These are phyloP conservation scores for Neogobius melanostomus DNA, from an alignment of 2,113 vertebrate genomes.

Conservation along the genomic window DNA sequence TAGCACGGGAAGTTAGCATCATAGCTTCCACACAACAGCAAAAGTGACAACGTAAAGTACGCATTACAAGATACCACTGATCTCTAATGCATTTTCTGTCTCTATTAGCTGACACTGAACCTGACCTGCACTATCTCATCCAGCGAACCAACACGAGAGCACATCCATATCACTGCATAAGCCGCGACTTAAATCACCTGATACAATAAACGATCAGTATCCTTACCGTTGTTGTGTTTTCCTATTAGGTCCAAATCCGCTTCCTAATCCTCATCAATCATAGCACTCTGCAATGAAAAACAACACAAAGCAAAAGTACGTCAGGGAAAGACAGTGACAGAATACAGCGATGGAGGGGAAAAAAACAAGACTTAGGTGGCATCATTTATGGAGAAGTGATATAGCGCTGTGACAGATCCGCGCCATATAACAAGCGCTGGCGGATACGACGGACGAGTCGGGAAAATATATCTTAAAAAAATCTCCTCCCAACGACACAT, in stretches of 20 bases:
- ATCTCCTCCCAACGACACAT: conserved; percentile 55
- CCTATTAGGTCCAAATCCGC: conserved; percentile 51
- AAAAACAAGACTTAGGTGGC: conserved; percentile 60
- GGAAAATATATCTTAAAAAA: conserved; percentile 42
- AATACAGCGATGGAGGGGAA: conserved; percentile 55
- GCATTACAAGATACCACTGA: not conserved
- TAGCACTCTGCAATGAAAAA: conserved; percentile 67
- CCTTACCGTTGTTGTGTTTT: conserved; percentile 74
- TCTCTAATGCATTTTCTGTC: not conserved
- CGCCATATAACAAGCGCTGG: conserved; percentile 51
- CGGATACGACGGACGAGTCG: conserved; percentile 45
- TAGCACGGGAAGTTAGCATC: too few relatives aligned
- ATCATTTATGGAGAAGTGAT: conserved; percentile 62
- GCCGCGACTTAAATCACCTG: conserved; percentile 18
- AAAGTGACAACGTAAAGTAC: not conserved
- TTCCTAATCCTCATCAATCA: conserved; percentile 78
- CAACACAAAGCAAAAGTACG: conserved; percentile 49
- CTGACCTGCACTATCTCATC: conserved; percentile 1
- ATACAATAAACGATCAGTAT: conserved; percentile 41
- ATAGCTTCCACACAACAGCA: not conserved
- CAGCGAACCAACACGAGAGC: not conserved
- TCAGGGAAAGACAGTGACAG: conserved; percentile 52
- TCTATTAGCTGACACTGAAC: conserved; percentile 6
- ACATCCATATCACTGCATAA: not conserved
- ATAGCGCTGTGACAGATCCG: conserved; percentile 64